Base-by-base conservation (phyloP, 2,888 invertebrate genomes). In the Masnerella sp. region DNA sequence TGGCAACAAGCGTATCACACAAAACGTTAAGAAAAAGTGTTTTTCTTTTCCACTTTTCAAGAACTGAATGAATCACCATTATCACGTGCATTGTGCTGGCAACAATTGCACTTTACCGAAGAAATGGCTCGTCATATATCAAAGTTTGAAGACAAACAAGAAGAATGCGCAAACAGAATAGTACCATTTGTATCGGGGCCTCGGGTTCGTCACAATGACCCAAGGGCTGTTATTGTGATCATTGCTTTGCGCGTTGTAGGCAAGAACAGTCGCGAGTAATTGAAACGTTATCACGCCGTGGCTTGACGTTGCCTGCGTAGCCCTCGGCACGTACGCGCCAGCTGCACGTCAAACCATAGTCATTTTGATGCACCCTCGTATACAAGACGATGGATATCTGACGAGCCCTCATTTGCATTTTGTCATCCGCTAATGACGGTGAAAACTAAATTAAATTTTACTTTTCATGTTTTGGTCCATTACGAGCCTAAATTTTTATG, bases 221-320 rank as follows among this genome's bases (percentile, higher is more conserved):
- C 15, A 34, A 58, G 49, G 65, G 65, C 45, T 54, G 34, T 52
- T 54, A 47, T 49, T 42, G 58, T 58, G 32, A 58, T 67, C 58
- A 58, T 67, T 67, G 34, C 49, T 51, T 51, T 15, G 56, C 56
- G 45, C 54, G 25, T 40, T 43, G 49, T 43, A 25, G 22, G 47
- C 56, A 56, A 65, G 47, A 65, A 65, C 54, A 65, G 65, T 40
- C 43, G 58, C 42, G 49, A 25, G 67, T 68, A 68, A 68, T 68
- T 68, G 67, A 68, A 68, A 58, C 58, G 67, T 68, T 68, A 68
- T 68, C 67, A 51, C 58, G 67, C 49, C 51, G 49, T 56, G 42
- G 47, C 40, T 17, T 30, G 54, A 56, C 54, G 58, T 30, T 49
- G 40, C 45, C 17, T 22, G 58, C 49, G 30, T 65, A 65, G 56